These are phyloP conservation scores for Monodelphis domestica DNA, from an alignment of 2,797 vertebrate genomes.

Conservation along the genomic window DNA sequence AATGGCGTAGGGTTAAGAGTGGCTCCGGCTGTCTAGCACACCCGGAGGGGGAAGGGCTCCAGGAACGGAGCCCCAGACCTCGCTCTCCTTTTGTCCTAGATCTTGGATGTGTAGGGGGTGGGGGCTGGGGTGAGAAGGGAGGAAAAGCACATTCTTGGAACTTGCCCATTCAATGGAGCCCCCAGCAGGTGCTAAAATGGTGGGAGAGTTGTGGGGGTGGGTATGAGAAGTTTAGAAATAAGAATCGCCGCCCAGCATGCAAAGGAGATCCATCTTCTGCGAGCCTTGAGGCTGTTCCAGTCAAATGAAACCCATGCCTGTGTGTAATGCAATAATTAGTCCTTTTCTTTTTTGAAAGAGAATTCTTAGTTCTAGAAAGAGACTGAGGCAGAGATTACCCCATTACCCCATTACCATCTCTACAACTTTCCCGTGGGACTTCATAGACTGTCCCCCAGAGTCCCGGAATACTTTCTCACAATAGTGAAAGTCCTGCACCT, in stretches of 20 bases:
- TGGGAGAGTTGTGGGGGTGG: conserved; percentile 64
- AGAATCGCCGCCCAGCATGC: conserved; percentile 76
- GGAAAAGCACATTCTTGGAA: conserved; percentile 74
- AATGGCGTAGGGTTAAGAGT: conserved; percentile 85
- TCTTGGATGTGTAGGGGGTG: conserved; percentile 85
- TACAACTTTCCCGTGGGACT: background rate
- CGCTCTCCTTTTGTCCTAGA: conserved; percentile 86
- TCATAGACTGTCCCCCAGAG: background rate
- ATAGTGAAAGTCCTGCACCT: background rate
- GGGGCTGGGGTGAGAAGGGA: conserved; percentile 61
- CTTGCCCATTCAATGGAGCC: conserved; percentile 81
- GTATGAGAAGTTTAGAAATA: conserved; percentile 76
- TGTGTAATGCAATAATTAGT: conserved; percentile 5
- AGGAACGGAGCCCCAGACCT: conserved; percentile 71
- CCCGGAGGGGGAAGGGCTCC: conserved; percentile 72
- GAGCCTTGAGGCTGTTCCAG: conserved; percentile 43
- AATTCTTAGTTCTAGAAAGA: background rate
- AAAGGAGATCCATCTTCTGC: conserved; percentile 68
- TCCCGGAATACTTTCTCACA: background rate
- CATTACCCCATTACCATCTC: too few species aligned
- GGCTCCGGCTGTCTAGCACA: conserved; percentile 92
- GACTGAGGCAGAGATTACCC: too few species aligned
- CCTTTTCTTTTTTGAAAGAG: background rate
- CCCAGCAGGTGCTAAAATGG: conserved; percentile 81
- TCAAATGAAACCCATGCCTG: conserved; percentile 53